phyloP scores from a whole-genome alignment of 2,113 vertebrate genomes.

The Aplodontia rufa region DNA sequence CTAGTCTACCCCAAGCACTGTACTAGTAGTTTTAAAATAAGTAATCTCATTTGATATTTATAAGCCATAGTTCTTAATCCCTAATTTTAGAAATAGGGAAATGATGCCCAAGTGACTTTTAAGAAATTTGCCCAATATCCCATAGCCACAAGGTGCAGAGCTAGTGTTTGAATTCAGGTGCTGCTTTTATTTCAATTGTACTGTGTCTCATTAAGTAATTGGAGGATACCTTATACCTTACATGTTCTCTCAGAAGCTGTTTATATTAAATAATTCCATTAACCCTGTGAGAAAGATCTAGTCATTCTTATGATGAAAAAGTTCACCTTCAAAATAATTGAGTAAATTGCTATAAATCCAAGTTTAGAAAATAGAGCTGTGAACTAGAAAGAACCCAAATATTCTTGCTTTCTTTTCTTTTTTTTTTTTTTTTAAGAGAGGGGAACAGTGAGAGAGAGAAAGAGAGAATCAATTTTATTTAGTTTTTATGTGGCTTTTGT shows the following conservation, averaged over 20 bases:
- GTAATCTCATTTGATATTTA: conserved; percentile 46
- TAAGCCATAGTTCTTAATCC: background rate
- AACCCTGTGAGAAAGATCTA: background rate
- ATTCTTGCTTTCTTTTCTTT: too few species aligned
- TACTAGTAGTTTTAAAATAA: conserved; percentile 33
- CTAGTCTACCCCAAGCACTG: background rate
- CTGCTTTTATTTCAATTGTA: conserved; percentile 18
- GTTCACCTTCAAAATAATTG: conserved; percentile 29
- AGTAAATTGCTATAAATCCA: conserved; percentile 24
- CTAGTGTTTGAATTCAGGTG: background rate
- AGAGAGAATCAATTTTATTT: too few species aligned
- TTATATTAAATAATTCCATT: conserved; percentile 2
- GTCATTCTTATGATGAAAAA: conserved; percentile 23
- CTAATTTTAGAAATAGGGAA: conserved; percentile 48
- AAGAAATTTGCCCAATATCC: conserved; percentile 30
- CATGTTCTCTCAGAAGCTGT: conserved; percentile 14
- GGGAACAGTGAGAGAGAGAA: too few species aligned
- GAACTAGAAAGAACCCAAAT: background rate
- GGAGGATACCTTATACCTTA: background rate
- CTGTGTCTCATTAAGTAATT: background rate
- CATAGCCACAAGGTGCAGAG: background rate
- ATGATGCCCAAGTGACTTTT: background rate
- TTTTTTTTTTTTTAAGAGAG: too few species aligned
- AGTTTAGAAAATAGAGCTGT: conserved; percentile 21
- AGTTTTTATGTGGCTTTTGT: too few species aligned